Evolutionary conservation across 1,140 invertebrate genomes (phyloP).

Genomic region (Trichoplusia ni): DNA sequence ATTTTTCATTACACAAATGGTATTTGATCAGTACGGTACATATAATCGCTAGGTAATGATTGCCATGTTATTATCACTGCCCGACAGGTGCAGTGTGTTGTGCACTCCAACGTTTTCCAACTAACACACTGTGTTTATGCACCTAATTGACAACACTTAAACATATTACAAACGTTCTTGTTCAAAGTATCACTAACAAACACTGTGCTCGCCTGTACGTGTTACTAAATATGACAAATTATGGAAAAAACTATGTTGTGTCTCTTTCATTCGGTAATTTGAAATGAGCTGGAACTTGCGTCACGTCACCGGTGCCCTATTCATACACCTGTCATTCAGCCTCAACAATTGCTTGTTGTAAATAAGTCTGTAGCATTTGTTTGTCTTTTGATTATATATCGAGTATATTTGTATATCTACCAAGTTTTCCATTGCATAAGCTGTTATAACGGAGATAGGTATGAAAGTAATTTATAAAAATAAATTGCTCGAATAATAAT

Average conservation of each 20-base stretch:
- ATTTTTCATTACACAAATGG: too few species aligned
- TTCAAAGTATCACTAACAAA: too few species aligned
- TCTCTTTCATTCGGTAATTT: slow-evolving; percentile 24
- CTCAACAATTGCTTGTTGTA: slow-evolving; percentile 24
- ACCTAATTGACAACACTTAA: not conserved
- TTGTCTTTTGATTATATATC: not conserved
- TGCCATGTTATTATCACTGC: not conserved
- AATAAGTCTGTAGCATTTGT: slow-evolving; percentile 1
- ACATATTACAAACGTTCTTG: too few species aligned
- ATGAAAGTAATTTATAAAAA: too few species aligned
- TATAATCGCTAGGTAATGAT: not conserved
- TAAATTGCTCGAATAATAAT: not conserved
- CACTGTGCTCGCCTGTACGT: not conserved
- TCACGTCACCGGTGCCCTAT: slow-evolving; percentile 33
- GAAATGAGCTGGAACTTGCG: slow-evolving; percentile 30
- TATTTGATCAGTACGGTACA: too few species aligned
- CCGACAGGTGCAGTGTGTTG: slow-evolving; percentile 1
- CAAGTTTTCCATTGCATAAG: too few species aligned
- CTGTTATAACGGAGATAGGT: too few species aligned
- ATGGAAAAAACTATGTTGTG: not conserved
- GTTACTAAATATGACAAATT: slow-evolving; percentile 7
- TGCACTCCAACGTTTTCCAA: not conserved
- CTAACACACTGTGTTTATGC: not conserved
- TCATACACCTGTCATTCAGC: slow-evolving; percentile 47
- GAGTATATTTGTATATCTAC: not conserved